A percentile compares a stretch with the other conserved stretches of the same genome.
Evolutionary conservation across 2,888 invertebrate genomes (phyloP).

Genomic region (Pseudococcus viburni): DNA sequence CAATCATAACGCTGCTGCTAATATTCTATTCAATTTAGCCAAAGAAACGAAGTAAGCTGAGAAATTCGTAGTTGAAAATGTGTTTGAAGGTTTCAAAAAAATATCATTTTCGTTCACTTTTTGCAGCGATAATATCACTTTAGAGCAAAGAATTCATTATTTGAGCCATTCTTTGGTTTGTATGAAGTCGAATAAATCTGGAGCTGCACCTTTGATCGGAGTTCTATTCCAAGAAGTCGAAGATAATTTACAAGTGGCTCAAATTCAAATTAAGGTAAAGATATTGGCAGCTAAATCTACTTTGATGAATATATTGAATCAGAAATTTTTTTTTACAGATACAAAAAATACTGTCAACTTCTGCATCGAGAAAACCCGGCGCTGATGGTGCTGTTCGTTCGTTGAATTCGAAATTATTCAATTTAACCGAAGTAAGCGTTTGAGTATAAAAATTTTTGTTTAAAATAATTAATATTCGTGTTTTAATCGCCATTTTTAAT

Average conservation of each 20-base stretch:
- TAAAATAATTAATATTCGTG: constrained; percentile 60
- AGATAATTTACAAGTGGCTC: constrained; percentile 93
- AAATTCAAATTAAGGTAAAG: constrained; percentile 78
- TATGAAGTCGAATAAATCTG: constrained; percentile 83
- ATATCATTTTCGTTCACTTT: constrained; percentile 64
- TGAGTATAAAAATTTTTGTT: neutral
- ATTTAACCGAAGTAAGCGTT: constrained; percentile 83
- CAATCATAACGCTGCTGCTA: constrained; percentile 93
- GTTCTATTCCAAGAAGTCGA: constrained; percentile 90
- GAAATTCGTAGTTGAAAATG: neutral
- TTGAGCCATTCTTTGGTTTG: constrained; percentile 95
- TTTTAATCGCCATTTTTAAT: constrained; percentile 54
- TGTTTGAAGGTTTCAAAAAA: constrained; percentile 47
- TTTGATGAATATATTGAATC: neutral
- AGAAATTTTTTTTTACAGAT: constrained; percentile 23
- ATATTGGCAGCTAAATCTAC: neutral
- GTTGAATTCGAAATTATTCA: constrained; percentile 86
- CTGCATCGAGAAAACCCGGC: constrained; percentile 54
- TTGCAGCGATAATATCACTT: constrained; percentile 80
- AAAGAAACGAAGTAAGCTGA: constrained; percentile 73
- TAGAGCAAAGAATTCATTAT: constrained; percentile 89
- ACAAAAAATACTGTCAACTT: constrained; percentile 65
- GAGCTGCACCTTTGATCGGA: constrained; percentile 77
- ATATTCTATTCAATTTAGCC: constrained; percentile 89
- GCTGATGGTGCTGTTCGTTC: constrained; percentile 77